Conservation (phyloP, 1,140 invertebrate species). For the Chlorops oryzae region DNA sequence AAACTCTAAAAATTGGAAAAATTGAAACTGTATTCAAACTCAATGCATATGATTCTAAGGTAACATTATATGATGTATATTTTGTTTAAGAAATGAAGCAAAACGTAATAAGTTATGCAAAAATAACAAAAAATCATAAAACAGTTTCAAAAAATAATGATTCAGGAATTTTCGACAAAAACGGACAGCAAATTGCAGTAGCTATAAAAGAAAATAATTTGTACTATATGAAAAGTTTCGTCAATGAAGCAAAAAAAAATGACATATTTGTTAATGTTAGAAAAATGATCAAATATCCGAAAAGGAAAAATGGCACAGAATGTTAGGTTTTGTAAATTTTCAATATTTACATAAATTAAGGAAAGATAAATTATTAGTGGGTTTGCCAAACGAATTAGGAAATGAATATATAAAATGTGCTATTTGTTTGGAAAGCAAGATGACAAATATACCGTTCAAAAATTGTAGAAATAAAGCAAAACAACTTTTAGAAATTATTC, state of each 20-base stretch:
- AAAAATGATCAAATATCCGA: conserved; percentile 28
- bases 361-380: conserved; percentile 16
- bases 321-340: conserved; percentile 24
- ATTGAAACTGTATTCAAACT: conserved; percentile 21
- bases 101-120: conserved; percentile 6
- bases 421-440: conserved; percentile 22
- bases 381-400: conserved; percentile 21
- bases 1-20: conserved; percentile 35
- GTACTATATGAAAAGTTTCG: not conserved
- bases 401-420: conserved; percentile 23
- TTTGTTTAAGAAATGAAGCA: conserved; percentile 1
- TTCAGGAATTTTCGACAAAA: not conserved
- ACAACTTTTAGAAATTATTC: conserved; percentile 1
- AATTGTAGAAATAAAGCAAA: conserved; percentile 36
- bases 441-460: conserved; percentile 45
- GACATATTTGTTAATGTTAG: conserved; percentile 19
- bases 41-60: not conserved
- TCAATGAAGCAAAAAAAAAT: not conserved
- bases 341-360: conserved; percentile 18
- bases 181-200: not conserved
- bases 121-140: not conserved
- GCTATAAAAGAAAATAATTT: conserved; percentile 3
- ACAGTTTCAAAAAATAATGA: not conserved
- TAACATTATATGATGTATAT: conserved; percentile 3
- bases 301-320: conserved; percentile 30